Evolutionary conservation across 64 coral and sea anemone species (phyloP).

Genomic region (Montipora efflorescens): DNA sequence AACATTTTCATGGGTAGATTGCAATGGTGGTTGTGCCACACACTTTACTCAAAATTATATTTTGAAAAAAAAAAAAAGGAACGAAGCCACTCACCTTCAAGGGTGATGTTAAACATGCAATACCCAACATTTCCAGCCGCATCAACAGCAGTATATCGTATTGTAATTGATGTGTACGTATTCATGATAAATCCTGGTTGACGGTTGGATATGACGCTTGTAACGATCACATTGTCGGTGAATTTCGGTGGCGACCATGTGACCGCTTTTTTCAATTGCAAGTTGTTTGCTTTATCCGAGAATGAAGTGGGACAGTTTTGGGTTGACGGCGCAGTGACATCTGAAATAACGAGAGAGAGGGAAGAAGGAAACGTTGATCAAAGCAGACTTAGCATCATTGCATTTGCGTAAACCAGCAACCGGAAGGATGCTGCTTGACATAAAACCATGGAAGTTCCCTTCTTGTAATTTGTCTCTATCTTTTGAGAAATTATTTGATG

Average conservation of each 20-base stretch:
- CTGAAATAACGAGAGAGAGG: constrained; percentile 35
- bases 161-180: constrained; percentile 71
- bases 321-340: constrained; percentile 68
- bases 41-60: not conserved
- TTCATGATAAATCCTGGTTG: constrained; percentile 79
- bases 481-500: no score
- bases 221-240: constrained; percentile 88
- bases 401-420: no score
- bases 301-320: constrained; percentile 67
- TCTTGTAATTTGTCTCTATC: no score
- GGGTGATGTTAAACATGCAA: constrained; percentile 85
- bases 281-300: constrained; percentile 20
- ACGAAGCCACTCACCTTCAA: constrained; percentile 59
- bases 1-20: no score
- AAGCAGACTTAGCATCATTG: no score
- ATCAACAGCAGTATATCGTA: constrained; percentile 85
- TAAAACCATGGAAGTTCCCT: no score
- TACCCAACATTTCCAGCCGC: constrained; percentile 78
- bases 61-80: no score
- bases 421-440: no score
- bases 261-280: constrained; percentile 30
- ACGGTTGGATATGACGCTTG: constrained; percentile 69
- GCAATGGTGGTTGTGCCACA: no score
- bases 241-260: constrained; percentile 87
- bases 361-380: not conserved